phyloP scores from a whole-genome alignment of 2,797 vertebrate species.

The Erethizon dorsatum region DNA sequence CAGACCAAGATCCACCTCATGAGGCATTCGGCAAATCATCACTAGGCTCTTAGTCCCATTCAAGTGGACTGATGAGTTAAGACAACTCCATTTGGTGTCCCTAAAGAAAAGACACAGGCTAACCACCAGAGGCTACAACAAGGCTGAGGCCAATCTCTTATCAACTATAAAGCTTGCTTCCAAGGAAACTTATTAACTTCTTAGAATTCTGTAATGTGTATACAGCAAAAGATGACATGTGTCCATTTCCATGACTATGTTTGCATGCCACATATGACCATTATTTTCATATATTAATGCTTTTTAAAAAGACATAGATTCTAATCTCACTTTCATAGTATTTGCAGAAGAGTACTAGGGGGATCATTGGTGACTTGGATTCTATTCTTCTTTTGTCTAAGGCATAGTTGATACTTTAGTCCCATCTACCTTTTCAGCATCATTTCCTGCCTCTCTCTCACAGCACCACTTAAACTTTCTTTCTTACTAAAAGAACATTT shows the following conservation, averaged over 20 bases:
- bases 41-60: neutral
- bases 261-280: neutral
- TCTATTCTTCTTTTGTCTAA: neutral
- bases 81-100: neutral
- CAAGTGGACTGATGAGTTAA: neutral
- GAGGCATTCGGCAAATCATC: neutral
- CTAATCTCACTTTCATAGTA: neutral
- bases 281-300: neutral
- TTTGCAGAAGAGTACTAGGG: neutral
- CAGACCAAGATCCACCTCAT: neutral
- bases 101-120: conserved; percentile 29
- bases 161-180: neutral
- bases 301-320: neutral
- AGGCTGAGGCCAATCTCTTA: neutral
- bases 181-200: neutral
- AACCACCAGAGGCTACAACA: neutral
- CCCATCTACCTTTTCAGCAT: neutral
- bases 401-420: neutral
- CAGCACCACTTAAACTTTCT: neutral
- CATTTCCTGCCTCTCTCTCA: neutral
- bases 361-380: neutral
- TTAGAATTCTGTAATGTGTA: neutral
- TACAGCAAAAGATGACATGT: neutral
- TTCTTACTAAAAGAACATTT: neutral
- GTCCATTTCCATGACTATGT: neutral